A percentile compares a stretch with the other conserved stretches of the same genome.
Conservation (phyloP, 2,888 invertebrate genomes). For the Nomada fabriciana region DNA sequence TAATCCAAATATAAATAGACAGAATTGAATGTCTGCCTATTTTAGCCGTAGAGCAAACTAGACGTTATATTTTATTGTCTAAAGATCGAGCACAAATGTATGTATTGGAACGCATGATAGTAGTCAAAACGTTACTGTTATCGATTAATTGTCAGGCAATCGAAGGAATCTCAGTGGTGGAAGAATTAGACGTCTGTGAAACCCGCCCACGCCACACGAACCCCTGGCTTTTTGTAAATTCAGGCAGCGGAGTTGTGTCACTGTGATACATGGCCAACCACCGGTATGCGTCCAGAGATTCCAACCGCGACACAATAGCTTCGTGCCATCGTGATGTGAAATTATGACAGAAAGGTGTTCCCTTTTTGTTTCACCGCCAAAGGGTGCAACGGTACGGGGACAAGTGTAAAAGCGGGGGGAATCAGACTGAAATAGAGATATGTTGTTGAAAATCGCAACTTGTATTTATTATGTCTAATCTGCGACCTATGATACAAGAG, state of each 20-base stretch:
- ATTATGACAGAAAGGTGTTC: slow-evolving; percentile 71
- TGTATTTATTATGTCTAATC: not conserved
- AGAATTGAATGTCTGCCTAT: no score
- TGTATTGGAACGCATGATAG: not conserved
- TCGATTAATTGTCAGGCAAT: not conserved
- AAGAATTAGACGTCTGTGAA: slow-evolving; percentile 26
- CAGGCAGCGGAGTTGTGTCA: slow-evolving; percentile 50
- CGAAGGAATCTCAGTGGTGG: not conserved
- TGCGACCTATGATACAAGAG: not conserved
- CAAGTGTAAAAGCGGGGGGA: not conserved
- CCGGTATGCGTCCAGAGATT: slow-evolving; percentile 67
- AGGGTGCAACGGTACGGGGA: slow-evolving; percentile 4
- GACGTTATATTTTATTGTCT: no score
- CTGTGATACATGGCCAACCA: slow-evolving; percentile 60
- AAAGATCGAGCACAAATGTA: no score
- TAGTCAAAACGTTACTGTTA: not conserved
- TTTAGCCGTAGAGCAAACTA: no score
- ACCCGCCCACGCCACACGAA: not conserved
- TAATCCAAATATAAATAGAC: no score
- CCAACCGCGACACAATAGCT: slow-evolving; percentile 62
- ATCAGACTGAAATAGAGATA: slow-evolving; percentile 1
- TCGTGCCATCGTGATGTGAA: slow-evolving; percentile 62
- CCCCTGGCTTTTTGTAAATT: slow-evolving; percentile 57
- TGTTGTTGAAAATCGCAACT: no score
- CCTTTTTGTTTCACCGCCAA: slow-evolving; percentile 26